Conservation (phyloP, 2,113 vertebrate species). For the Nanorana parkeri region DNA sequence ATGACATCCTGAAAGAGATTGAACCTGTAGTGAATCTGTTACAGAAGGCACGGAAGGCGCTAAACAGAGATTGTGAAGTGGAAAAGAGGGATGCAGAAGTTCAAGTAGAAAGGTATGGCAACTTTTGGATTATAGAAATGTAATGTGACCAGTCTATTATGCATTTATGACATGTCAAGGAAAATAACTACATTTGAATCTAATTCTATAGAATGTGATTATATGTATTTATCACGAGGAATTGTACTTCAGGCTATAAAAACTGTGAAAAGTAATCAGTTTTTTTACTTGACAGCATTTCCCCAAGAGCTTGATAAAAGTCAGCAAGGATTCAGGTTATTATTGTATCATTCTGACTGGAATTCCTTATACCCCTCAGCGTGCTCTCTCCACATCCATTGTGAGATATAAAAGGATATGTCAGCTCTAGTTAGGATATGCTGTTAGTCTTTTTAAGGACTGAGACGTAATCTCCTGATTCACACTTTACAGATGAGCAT, state of each 20-base stretch:
- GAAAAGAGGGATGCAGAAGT: slow-evolving; percentile 84
- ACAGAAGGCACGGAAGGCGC: slow-evolving; percentile 75
- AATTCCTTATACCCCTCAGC: slow-evolving; percentile 9
- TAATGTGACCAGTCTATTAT: neutral
- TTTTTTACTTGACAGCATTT: slow-evolving; percentile 16
- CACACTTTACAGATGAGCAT: slow-evolving; percentile 18
- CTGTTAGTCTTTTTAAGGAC: neutral
- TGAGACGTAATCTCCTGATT: slow-evolving; percentile 8
- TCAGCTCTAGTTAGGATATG: neutral
- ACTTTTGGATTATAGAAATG: neutral
- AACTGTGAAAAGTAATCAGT: slow-evolving; percentile 44
- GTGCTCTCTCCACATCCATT: neutral
- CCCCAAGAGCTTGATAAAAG: slow-evolving; percentile 26
- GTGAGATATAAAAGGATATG: neutral
- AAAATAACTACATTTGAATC: neutral
- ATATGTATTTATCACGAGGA: neutral
- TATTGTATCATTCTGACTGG: neutral
- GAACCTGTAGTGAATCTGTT: slow-evolving; percentile 90
- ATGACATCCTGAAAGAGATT: slow-evolving; percentile 90
- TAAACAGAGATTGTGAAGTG: slow-evolving; percentile 74
- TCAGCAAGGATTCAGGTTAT: slow-evolving; percentile 3
- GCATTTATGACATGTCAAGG: neutral
- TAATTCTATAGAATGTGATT: neutral
- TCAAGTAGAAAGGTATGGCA: slow-evolving; percentile 91
- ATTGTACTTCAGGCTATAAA: neutral